Percentiles rank a stretch among this genome's conserved stretches.
phyloP scores from a whole-genome alignment of 2,113 vertebrate species.

The Sapajus apella region DNA sequence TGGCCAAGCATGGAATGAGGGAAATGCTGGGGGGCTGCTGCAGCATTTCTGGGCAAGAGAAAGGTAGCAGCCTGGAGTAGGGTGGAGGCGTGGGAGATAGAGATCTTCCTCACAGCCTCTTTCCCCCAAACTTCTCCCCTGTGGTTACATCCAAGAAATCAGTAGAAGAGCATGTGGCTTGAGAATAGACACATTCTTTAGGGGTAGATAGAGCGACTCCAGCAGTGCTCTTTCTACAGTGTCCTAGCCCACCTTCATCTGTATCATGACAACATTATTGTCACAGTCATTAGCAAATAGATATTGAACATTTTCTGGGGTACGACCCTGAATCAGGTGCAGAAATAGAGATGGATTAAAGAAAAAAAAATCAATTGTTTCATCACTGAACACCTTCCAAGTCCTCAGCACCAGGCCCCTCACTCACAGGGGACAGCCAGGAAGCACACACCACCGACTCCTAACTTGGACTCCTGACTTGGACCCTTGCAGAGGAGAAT shows the following conservation, averaged over 20 bases:
- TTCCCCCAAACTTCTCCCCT: neutral
- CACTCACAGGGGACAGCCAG: neutral
- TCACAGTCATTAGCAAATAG: neutral
- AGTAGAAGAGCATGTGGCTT: neutral
- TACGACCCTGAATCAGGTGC: neutral
- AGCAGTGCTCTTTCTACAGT: neutral
- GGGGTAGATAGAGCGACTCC: neutral
- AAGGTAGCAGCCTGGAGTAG: neutral
- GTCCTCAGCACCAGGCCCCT: neutral
- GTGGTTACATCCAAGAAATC: neutral
- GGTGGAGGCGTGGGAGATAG: neutral
- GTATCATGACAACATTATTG: neutral
- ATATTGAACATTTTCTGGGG: neutral
- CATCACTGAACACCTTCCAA: neutral
- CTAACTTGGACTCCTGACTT: neutral
- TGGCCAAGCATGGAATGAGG: neutral
- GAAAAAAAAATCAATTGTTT: neutral
- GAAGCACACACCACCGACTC: neutral
- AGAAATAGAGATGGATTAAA: neutral
- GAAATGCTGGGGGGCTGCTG: neutral
- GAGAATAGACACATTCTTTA: neutral
- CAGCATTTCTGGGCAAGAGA: neutral
- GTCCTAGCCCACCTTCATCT: neutral
- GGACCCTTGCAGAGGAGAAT: neutral
- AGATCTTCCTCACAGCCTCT: neutral